Evolutionary conservation across 2,888 invertebrate species (phyloP), one percentile per base, ranked within the genome.

Genomic region (Heteropelma amictum): DNA sequence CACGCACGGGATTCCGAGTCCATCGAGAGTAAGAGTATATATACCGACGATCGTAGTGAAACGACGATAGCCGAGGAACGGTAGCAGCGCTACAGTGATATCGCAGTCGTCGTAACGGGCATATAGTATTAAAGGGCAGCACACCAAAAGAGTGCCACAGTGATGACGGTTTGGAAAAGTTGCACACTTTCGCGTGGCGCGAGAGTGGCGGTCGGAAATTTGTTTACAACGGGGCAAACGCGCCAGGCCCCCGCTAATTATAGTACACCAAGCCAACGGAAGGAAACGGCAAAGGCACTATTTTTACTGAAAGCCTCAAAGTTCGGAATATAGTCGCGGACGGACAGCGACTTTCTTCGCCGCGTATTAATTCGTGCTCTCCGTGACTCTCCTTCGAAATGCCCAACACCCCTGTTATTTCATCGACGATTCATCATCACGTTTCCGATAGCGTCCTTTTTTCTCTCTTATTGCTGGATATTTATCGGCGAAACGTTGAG

Each of bases 211-310:
- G 77, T 77, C 75, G 80, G 79, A 84, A 82, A 84, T 84, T 85
- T 84, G 84, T 85, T 85, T 86, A 85, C 85, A 80, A 82, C 81
- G 72, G 75, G 81, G 82, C 84, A 85, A 82, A 85, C 84, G 81
- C 83, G 85, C 75, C 61, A 63, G 72, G 81, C 78, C 84, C 80
- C 79, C 79, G 85, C 86, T 86, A 86, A 86, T 83, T 86, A 85
- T 86, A 86, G 86, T 84, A 78, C 75, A 58, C 80, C 76, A 71
- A 82, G 82, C 79, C 82, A 83, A 84, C 85, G 85, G 83, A 83
- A 85, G 83, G 86, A 86, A 86, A 85, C 81, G 81, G 78, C 82
- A 83, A 84, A 82, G 83, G 80, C 82, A 85, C 86, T 86, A 86
- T 86, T 86, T 86, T 86, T 86, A 86, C 84, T 81, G 80, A 78